Base-by-base conservation (phyloP, 2,888 invertebrate genomes). In the Thymelicus acteon region DNA sequence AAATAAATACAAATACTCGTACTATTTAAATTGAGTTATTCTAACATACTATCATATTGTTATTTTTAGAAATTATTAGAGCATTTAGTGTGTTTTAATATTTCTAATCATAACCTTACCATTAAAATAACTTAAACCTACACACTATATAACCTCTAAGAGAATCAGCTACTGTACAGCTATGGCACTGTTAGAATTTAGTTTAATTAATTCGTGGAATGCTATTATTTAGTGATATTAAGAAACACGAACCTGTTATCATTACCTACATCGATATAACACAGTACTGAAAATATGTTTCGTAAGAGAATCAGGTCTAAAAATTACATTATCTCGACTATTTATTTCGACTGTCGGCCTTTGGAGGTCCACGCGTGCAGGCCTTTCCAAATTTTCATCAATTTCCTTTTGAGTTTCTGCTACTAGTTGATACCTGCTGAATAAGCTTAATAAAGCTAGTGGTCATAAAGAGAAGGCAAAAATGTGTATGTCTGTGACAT, bases 141-240 rank as follows among this genome's bases (percentile, higher is more conserved):
- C 72, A 74, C 57, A 54, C 69, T 73, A 73, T 73, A 67, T 75
- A 75, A 77, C 70, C 73, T 67, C 77, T 79, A 77, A 77, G 72
- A 77, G 76, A 78, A 77, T 78, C 77, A 74, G 75, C 79, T 80
- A 80, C 79, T 81, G 76, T 80, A 80, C 76, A 81, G 80, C 81
- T 83, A 84, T 84, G 83, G 84, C 84, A 84, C 84, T 83, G 80
- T 79, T 77, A 76, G 77, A 78, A 78, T 71, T 73, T 73, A 77
- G 57, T 67, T 75, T 73, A 77, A 60, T 66, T 75, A 77, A 74
- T 62, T 63, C 72, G 73, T 77, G 79, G 79, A 80, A 80, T 82
- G 79, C 76, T 76, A 78, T 76, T 75, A 13, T 57, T 57, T 37
- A 79, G 72, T 76, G 79, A 76, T 77, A 77, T 78, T 62, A 65